Evolutionary conservation across 2,113 vertebrate genomes (phyloP).

Genomic region (Saguinus midas): DNA sequence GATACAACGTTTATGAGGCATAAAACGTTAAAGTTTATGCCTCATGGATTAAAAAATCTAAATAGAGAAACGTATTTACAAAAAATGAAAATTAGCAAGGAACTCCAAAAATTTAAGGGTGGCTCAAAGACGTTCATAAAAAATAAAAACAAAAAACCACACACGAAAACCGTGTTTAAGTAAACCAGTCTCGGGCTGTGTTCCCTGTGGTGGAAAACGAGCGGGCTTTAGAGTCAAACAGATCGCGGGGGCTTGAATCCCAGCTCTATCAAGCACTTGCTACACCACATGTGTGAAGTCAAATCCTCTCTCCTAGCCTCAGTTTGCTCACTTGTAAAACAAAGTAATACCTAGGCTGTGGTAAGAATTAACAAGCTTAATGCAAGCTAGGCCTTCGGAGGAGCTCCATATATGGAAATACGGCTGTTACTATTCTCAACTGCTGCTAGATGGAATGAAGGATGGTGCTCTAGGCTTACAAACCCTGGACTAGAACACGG

Average conservation of each 20-base stretch:
- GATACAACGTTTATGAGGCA: not conserved
- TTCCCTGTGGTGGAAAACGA: not conserved
- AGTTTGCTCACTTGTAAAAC: not conserved
- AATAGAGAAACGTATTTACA: not conserved
- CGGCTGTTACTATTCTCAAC: not conserved
- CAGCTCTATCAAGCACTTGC: not conserved
- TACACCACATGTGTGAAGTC: not conserved
- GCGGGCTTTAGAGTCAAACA: not conserved
- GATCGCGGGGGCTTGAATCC: not conserved
- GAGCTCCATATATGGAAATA: not conserved
- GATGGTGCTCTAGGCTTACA: not conserved
- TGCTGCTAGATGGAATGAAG: not conserved
- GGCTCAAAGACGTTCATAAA: not conserved
- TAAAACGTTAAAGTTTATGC: not conserved
- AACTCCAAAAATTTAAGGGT: not conserved
- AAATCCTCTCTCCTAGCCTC: not conserved
- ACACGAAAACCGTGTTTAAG: not conserved
- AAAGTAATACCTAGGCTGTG: not conserved
- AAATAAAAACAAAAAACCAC: not conserved
- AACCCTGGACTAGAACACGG: not conserved
- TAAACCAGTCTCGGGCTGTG: not conserved
- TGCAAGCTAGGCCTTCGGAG: not conserved
- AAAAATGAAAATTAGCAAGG: constrained; percentile 11
- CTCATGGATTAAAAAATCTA: not conserved
- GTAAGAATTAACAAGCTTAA: not conserved